Evolutionary conservation across 2,797 vertebrate genomes (phyloP).

Genomic region (Malurus leucopterus): DNA sequence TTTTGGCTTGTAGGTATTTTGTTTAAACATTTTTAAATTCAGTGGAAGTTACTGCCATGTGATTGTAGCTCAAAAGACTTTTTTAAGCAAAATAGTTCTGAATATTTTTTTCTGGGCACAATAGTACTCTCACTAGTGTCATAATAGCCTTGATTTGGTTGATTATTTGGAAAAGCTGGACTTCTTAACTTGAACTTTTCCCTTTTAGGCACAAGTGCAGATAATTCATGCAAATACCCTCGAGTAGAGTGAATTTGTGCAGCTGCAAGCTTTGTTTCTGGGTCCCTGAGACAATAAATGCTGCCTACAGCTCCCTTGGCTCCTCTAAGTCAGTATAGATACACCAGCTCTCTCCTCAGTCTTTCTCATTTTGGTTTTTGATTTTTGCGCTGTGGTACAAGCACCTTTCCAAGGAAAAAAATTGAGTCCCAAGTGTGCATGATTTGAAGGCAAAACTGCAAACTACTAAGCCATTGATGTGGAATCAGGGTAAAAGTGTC

Average conservation of each 20-base stretch:
- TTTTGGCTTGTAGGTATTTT: not conserved
- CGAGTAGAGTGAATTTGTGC: not conserved
- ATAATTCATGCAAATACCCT: not conserved
- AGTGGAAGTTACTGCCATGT: not conserved
- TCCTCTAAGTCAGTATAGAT: not conserved
- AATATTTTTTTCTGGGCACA: not conserved
- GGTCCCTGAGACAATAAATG: not conserved
- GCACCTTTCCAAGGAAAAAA: conserved; percentile 11
- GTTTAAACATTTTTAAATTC: not conserved
- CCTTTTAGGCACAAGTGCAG: not conserved
- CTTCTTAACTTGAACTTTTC: not conserved
- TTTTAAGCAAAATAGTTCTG: not conserved
- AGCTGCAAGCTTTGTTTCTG: conserved; percentile 15
- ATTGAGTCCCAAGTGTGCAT: not conserved
- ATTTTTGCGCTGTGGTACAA: not conserved
- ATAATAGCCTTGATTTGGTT: not conserved
- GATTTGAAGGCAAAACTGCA: not conserved
- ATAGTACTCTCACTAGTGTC: not conserved
- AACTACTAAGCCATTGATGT: not conserved
- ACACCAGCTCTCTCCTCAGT: not conserved
- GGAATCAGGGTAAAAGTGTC: not conserved
- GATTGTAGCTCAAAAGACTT: not conserved
- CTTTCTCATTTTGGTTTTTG: not conserved
- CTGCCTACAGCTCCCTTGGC: not conserved
- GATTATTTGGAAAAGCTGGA: not conserved